A percentile compares a stretch with the other conserved stretches of the same genome.
phyloP scores from a whole-genome alignment of 2,888 invertebrate species.

The Pyralis farinalis region DNA sequence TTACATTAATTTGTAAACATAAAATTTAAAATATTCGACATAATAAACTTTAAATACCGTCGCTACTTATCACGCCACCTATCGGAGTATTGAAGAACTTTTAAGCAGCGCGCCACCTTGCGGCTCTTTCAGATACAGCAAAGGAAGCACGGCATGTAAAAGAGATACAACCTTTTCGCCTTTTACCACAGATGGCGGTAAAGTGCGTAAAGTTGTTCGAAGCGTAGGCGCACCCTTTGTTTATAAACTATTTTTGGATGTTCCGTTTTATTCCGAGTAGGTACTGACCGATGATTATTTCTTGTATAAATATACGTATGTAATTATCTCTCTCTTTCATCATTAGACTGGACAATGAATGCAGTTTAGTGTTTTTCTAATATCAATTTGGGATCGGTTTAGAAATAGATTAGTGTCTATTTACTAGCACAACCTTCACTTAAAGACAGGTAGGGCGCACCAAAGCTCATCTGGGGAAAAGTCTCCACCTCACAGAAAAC shows the following conservation, averaged over 20 bases:
- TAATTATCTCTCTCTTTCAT: no score
- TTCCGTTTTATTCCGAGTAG: constrained; percentile 16
- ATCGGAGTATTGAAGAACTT: constrained; percentile 25
- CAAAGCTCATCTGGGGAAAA: no score
- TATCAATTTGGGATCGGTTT: no score
- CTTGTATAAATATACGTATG: neutral
- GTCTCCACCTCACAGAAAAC: no score
- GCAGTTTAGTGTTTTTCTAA: no score
- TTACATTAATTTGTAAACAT: no score
- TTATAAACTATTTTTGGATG: constrained; percentile 27
- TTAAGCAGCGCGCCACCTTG: constrained; percentile 2
- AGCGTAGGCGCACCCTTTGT: constrained; percentile 36
- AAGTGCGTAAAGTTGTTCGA: constrained; percentile 15
- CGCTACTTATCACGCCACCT: constrained; percentile 49
- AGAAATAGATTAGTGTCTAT: no score
- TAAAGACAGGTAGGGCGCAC: no score
- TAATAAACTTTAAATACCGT: no score
- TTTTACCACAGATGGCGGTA: constrained; percentile 49
- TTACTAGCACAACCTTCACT: no score
- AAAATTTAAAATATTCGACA: no score
- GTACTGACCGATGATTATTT: constrained; percentile 1
- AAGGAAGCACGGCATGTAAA: neutral
- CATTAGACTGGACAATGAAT: no score
- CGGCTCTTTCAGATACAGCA: neutral
- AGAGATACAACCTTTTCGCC: neutral